phyloP scores from a whole-genome alignment of 1,140 invertebrate species.

The Proales similis region DNA sequence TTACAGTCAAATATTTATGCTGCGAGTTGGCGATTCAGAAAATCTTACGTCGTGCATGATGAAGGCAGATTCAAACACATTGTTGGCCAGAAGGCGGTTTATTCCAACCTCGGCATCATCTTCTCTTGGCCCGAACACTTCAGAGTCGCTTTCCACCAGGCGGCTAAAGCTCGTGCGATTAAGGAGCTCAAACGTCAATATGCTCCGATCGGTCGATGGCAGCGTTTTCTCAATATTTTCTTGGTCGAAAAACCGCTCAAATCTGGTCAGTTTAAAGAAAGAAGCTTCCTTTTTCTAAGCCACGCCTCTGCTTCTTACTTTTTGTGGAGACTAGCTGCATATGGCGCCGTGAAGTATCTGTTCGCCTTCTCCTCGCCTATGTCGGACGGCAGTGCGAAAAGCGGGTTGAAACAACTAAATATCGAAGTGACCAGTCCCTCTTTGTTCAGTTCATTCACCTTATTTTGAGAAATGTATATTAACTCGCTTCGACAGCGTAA shows the following conservation, averaged over 20 bases:
- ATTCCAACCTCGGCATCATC: not conserved
- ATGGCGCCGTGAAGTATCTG: constrained; percentile 5
- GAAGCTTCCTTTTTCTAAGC: not conserved
- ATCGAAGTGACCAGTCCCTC: not conserved
- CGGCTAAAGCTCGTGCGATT: not conserved
- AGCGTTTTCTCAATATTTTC: not conserved
- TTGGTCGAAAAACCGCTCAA: not conserved
- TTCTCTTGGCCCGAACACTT: not conserved
- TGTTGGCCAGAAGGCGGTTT: constrained; percentile 3
- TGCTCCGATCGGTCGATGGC: constrained; percentile 1
- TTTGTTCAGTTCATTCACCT: constrained; percentile 20
- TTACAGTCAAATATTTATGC: no score
- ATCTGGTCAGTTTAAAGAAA: not conserved
- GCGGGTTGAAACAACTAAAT: not conserved
- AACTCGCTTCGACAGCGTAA: not conserved
- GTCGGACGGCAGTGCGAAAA: not conserved
- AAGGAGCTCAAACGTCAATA: constrained; percentile 20
- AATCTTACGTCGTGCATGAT: constrained; percentile 8
- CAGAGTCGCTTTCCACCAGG: not conserved
- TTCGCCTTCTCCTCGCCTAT: not conserved
- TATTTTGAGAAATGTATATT: not conserved
- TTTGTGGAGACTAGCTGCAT: not conserved
- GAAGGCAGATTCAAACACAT: constrained; percentile 15
- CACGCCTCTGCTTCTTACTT: not conserved
- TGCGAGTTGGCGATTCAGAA: not conserved